Evolutionary conservation across 1,140 invertebrate genomes (phyloP).

Genomic region (Bilobella aurantiaca): DNA sequence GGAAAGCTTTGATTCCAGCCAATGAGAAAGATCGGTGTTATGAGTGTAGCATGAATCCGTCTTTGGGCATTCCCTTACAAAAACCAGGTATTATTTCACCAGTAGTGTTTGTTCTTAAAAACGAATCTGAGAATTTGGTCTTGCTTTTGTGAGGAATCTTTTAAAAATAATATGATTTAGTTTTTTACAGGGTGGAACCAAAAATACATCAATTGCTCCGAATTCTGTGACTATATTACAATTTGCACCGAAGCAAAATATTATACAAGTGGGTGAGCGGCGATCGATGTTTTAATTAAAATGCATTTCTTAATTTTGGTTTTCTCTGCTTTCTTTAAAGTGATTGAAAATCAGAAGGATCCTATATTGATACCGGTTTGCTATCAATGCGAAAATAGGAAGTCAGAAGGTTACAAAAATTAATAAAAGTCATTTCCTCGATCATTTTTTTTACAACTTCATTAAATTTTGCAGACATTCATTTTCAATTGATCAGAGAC

Average conservation of each 20-base stretch:
- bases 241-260: background rate
- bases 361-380: background rate
- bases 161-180: background rate
- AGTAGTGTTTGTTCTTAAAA: background rate
- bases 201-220: background rate
- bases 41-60: background rate
- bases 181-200: background rate
- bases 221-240: background rate
- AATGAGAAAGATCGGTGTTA: background rate
- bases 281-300: too few relatives aligned
- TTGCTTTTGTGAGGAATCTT: too few relatives aligned
- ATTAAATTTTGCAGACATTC: background rate
- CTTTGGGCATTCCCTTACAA: background rate
- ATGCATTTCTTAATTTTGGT: background rate
- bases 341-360: background rate
- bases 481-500: background rate
- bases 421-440: background rate
- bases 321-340: background rate
- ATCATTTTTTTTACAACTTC: too few relatives aligned
- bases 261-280: background rate
- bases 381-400: background rate
- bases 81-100: background rate
- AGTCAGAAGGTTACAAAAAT: background rate
- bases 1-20: background rate
- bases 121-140: too few relatives aligned